Evolutionary conservation across 1,140 invertebrate genomes (phyloP), one percentile per base, ranked within the genome.

Genomic region (Aphaenogaster rudis): DNA sequence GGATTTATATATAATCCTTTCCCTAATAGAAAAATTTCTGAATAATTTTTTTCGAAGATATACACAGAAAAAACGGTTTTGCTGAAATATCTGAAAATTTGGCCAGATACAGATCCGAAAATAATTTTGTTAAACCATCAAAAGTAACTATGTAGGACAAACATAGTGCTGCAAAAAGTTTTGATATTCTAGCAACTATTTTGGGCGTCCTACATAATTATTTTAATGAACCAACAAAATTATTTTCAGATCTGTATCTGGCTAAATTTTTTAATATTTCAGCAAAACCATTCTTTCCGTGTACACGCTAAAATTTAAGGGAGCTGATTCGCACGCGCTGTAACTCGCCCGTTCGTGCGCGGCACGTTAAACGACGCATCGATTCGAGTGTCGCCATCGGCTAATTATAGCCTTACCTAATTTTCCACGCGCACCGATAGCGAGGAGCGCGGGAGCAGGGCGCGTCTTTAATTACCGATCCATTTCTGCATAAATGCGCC

Each of bases 381-480:
- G 36, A 59, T 45, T 28, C n/a, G 21, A 71, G 2, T 50, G 21
- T 21, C 15, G 5, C 1, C 50, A 9, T 59, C 71, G 15, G 39
- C 39, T 72, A 54, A 71, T 57, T 57, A 48, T 48, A 63, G 39
- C 45, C 9, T 61, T 61, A 8, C n/a, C 42, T 33, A 79, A 86
- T 80, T 79, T 79, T 80, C 50, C 74, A 28, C 17, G 57, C 5
- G 42, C 45, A 5, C 21, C 21, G 67, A 74, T 39, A 50, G 17
- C n/a, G 36, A 64, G 48, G 57, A 48, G 71, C 15, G 1, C 21
- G 7, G 33, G 36, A 17, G 11, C 21, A 2, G 67, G 64, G 80
- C 67, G 80, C 80, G 80, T 84, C 69, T 48, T 84, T 84, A 84
- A 84, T 84, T 74, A 61, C 69, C 42, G 80, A 76, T 74, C 69